Conservation (phyloP, 37 sponge, comb jelly and placozoan genomes). For the Petrosia ficiformis region DNA sequence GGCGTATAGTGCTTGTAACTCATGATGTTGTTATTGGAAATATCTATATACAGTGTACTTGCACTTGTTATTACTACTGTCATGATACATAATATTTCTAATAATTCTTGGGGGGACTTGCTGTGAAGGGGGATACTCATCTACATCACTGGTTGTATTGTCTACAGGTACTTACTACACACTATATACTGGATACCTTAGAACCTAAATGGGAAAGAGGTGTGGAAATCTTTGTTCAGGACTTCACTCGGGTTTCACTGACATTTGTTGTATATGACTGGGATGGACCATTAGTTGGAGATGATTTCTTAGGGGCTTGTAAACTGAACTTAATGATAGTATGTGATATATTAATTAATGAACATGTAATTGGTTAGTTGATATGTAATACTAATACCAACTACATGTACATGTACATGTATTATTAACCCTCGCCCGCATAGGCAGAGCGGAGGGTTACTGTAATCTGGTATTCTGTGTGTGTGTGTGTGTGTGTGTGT, state of each 20-base stretch:
- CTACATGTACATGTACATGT: conserved; percentile 1
- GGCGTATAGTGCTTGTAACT: too few species aligned
- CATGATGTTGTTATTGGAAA: too few species aligned
- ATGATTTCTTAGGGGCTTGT: conserved; percentile 44
- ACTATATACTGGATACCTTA: conserved; percentile 31
- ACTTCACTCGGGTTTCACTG: conserved; percentile 38
- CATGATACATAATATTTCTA: too few species aligned
- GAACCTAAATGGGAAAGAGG: conserved; percentile 52
- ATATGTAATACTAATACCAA: neutral
- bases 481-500: too few species aligned
- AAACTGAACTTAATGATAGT: conserved; percentile 20
- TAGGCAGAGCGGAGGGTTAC: too few species aligned
- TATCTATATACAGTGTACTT: too few species aligned
- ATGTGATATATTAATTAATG: neutral
- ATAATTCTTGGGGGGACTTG: too few species aligned
- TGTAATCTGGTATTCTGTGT: too few species aligned
- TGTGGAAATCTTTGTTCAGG: conserved; percentile 42
- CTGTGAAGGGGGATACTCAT: too few species aligned
- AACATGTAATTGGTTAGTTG: neutral
- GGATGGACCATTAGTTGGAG: conserved; percentile 55
- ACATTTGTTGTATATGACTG: conserved; percentile 56
- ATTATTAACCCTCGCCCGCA: too few species aligned
- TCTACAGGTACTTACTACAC: conserved; percentile 38
- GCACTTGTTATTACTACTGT: too few species aligned
- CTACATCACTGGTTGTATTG: too few species aligned